A percentile compares a stretch with the other conserved stretches of the same genome.
Evolutionary conservation across 1,140 invertebrate genomes (phyloP).

Genomic region (Bacillus rossius): DNA sequence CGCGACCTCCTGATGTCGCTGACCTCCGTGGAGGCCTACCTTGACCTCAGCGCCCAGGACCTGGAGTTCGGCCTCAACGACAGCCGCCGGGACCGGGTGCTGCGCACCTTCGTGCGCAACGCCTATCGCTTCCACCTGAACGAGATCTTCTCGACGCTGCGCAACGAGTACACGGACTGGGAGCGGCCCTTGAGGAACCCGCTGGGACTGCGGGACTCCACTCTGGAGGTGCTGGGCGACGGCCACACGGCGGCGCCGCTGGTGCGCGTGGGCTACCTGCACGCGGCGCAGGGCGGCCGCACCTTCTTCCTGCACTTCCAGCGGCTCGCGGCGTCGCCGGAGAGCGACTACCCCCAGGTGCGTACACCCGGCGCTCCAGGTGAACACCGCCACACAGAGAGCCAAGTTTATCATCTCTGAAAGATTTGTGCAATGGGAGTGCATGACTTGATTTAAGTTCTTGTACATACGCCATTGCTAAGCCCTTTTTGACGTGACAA

Average conservation of each 20-base stretch:
- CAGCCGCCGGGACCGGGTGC: constrained; percentile 72
- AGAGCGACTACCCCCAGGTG: constrained; percentile 73
- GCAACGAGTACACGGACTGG: constrained; percentile 93
- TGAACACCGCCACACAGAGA: too few species aligned
- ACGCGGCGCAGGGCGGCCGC: constrained; percentile 66
- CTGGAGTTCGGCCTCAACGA: constrained; percentile 82
- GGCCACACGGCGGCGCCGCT: constrained; percentile 80
- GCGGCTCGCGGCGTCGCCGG: constrained; percentile 63
- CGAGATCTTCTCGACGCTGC: constrained; percentile 84
- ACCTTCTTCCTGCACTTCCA: constrained; percentile 88
- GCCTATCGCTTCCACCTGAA: constrained; percentile 85
- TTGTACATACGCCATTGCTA: too few species aligned
- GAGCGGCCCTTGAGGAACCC: constrained; percentile 67
- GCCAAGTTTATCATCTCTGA: too few species aligned
- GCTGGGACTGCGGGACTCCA: constrained; percentile 64
- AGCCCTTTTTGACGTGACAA: too few species aligned
- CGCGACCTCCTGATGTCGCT: constrained; percentile 71
- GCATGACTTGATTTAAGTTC: too few species aligned
- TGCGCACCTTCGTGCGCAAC: constrained; percentile 83
- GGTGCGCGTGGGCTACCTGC: constrained; percentile 71
- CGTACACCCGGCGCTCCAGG: too few species aligned
- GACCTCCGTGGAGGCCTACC: constrained; percentile 67
- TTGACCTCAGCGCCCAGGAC: constrained; percentile 63
- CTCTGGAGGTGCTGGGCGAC: constrained; percentile 67
- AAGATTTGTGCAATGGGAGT: too few species aligned